A percentile compares a stretch with the other conserved stretches of the same genome.
phyloP scores from a whole-genome alignment of 2,113 vertebrate genomes.

The Anolis carolinensis region DNA sequence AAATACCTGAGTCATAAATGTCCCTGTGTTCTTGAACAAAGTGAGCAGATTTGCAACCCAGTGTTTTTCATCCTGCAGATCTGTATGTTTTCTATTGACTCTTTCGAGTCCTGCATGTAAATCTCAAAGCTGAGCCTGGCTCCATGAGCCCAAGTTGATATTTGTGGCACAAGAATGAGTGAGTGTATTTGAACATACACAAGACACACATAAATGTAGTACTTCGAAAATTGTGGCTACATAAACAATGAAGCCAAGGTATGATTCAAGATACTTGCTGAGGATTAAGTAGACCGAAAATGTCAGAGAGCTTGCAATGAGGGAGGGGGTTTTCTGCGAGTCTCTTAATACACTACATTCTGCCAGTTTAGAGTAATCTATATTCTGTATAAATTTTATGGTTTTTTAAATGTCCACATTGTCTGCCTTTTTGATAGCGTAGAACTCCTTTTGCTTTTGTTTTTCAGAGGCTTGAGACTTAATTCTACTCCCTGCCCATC shows the following conservation, averaged over 20 bases:
- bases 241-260: constrained; percentile 46
- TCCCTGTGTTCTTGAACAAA: constrained; percentile 74
- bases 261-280: constrained; percentile 50
- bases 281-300: constrained; percentile 62
- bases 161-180: constrained; percentile 64
- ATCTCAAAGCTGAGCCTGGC: constrained; percentile 78
- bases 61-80: constrained; percentile 60
- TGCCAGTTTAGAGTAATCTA: constrained; percentile 61
- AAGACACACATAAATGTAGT: constrained; percentile 42
- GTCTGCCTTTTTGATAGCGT: constrained; percentile 59
- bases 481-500: constrained; percentile 70
- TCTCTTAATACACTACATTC: constrained; percentile 59
- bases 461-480: constrained; percentile 61
- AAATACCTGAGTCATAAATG: constrained; percentile 66
- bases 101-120: constrained; percentile 77
- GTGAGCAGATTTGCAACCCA: constrained; percentile 76
- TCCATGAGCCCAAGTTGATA: constrained; percentile 65
- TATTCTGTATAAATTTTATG: constrained; percentile 52
- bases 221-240: constrained; percentile 55
- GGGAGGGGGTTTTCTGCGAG: constrained; percentile 68
- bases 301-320: constrained; percentile 62
- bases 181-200: constrained; percentile 56
- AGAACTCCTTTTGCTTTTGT: constrained; percentile 55
- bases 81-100: constrained; percentile 73
- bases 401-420: constrained; percentile 44